Conservation (phyloP, 2,888 invertebrate genomes). For the Eupelmus urozonus region DNA sequence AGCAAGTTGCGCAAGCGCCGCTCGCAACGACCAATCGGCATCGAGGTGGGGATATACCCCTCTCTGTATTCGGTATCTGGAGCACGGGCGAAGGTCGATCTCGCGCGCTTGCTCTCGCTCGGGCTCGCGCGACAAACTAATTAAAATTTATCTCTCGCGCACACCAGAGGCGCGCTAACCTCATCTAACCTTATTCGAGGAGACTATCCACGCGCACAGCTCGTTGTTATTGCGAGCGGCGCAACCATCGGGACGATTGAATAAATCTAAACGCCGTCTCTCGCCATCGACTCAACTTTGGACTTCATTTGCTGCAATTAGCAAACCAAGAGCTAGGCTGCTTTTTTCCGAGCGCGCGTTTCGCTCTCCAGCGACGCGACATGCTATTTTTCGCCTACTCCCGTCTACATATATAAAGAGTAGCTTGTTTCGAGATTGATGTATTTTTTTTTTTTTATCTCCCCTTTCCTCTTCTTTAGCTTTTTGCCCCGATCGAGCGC, state of each 20-base stretch:
- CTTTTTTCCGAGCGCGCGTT: background rate
- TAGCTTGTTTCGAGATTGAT: constrained; percentile 15
- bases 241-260: background rate
- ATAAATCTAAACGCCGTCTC: constrained; percentile 31
- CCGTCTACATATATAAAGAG: no score
- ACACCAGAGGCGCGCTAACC: constrained; percentile 23
- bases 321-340: constrained; percentile 19
- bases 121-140: constrained; percentile 40
- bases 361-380: background rate
- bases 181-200: constrained; percentile 56
- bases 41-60: background rate
- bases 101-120: no score
- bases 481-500: background rate
- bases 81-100: constrained; percentile 63
- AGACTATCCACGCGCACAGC: no score
- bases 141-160: constrained; percentile 56
- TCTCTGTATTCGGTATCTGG: constrained; percentile 61
- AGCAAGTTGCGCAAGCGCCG: constrained; percentile 43
- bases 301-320: constrained; percentile 54
- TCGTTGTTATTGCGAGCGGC: background rate
- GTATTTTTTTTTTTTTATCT: background rate
- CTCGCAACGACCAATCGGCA: constrained; percentile 24
- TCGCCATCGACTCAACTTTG: constrained; percentile 26
- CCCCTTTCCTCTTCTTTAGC: no score
- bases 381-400: constrained; percentile 17